Conservation (phyloP, 2,888 invertebrate species). For the Agrilus cyanescens region DNA sequence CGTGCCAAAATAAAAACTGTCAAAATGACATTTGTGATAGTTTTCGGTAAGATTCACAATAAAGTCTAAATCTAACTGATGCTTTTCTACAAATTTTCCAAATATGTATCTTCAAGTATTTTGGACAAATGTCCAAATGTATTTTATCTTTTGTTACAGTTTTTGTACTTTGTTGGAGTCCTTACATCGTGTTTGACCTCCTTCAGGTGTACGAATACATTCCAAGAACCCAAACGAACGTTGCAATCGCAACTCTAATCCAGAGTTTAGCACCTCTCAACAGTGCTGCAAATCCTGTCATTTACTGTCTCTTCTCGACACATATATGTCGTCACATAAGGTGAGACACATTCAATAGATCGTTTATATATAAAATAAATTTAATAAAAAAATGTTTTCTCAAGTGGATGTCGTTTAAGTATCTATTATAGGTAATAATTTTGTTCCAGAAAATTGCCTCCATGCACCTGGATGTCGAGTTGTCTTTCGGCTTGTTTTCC, state of each 20-base stretch:
- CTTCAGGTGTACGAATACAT: slow-evolving; percentile 82
- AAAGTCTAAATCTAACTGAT: background rate
- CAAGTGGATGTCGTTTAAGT: too few species aligned
- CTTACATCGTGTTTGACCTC: slow-evolving; percentile 86
- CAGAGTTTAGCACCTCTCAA: slow-evolving; percentile 89
- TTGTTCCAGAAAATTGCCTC: slow-evolving; percentile 46
- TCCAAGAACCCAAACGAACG: slow-evolving; percentile 67
- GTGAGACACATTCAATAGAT: slow-evolving; percentile 36
- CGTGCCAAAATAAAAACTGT: slow-evolving; percentile 94
- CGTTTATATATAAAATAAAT: too few species aligned
- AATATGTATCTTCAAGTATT: background rate
- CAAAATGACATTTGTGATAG: slow-evolving; percentile 95
- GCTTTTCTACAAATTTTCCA: background rate
- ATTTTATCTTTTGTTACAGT: slow-evolving; percentile 47
- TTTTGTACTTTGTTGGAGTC: slow-evolving; percentile 92
- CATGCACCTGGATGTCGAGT: slow-evolving; percentile 59
- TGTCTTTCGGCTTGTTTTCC: slow-evolving; percentile 30
- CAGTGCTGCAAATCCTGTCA: slow-evolving; percentile 90
- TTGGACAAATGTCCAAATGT: background rate
- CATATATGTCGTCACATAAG: slow-evolving; percentile 78
- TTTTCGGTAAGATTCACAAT: slow-evolving; percentile 60
- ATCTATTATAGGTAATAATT: too few species aligned
- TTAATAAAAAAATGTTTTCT: too few species aligned
- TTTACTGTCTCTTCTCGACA: slow-evolving; percentile 90
- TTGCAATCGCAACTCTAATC: slow-evolving; percentile 83